Evolutionary conservation across 1,140 invertebrate genomes (phyloP), one percentile per base, ranked within the genome.

Genomic region (Saccostrea glomerata): DNA sequence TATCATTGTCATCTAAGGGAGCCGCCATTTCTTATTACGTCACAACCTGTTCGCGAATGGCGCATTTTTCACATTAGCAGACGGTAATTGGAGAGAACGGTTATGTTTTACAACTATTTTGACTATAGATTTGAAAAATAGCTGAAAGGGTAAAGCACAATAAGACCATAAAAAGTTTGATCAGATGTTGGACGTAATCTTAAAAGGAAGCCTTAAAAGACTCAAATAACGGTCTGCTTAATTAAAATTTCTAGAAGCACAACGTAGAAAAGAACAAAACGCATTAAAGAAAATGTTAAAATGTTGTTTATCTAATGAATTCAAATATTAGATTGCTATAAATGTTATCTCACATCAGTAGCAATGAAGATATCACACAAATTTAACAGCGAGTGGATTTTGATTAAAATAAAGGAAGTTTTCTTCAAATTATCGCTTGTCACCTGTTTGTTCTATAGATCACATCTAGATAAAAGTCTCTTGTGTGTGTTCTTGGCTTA

Each of bases 1-100:
- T 77, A 77, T 15, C 70, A 30, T 11, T 25, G 70, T 25, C 70
- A 30, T 77, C 70, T 30, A 4, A 77, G 4, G 15, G 23, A 25
- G 70, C 70, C 70, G 70, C 70, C 70, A 77, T 77, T 15, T 77
- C 70, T 77, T 36, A 77, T 77, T 77, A 30, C 70, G 70, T 77
- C 70, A 77, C 70, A 12, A 40, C 23, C 70, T 77, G 70, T 77
- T 30, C 23, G 30, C 70, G 23, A 77, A 77, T 77, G 70, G 23
- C 70, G 70, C 30, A 13, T 15, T 77, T 77, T 77, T 77, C 70
- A 77, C 70, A 77, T 77, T 77, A 77, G 70, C 23, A 77, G 70
- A 77, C 25, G 70, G 60, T 36, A 77, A 77, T 30, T 36, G 70
- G 70, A 77, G 20, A 66, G 25, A 77, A 77, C 70, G 25, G 70